phyloP scores from a whole-genome alignment of 2,797 vertebrate genomes.

The Pangasius larnaudii region DNA sequence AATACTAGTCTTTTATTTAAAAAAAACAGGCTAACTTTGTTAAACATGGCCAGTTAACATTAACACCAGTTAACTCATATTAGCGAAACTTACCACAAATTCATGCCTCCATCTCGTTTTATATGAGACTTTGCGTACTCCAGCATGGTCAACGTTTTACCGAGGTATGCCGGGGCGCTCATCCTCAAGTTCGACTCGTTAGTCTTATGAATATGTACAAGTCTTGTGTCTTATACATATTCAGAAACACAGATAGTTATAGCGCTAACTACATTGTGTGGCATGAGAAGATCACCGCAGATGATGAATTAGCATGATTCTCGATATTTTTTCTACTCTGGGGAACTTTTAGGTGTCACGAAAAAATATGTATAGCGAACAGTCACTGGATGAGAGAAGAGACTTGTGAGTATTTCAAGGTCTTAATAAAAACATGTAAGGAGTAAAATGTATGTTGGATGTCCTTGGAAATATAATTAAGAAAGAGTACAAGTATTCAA shows the following conservation, averaged over 20 bases:
- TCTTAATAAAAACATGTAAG: background rate
- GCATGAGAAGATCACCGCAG: background rate
- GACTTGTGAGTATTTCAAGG: background rate
- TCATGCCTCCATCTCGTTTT: background rate
- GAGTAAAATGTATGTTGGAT: background rate
- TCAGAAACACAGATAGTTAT: background rate
- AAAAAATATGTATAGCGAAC: background rate
- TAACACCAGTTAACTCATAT: background rate
- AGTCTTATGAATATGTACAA: background rate
- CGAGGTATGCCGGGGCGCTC: background rate
- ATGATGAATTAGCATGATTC: background rate
- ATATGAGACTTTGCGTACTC: background rate
- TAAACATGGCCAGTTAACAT: background rate
- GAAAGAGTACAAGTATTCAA: background rate
- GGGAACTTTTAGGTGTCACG: background rate
- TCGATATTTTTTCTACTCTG: background rate
- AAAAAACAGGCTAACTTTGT: background rate
- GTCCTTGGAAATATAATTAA: background rate
- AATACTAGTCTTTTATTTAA: background rate
- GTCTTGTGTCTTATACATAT: background rate
- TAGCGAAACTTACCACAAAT: background rate
- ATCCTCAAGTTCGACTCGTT: background rate
- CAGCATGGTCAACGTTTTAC: constrained; percentile 10
- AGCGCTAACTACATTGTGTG: background rate
- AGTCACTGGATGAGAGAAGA: background rate